Conservation (phyloP, 2,797 vertebrate genomes). For the Acridotheres tristis region DNA sequence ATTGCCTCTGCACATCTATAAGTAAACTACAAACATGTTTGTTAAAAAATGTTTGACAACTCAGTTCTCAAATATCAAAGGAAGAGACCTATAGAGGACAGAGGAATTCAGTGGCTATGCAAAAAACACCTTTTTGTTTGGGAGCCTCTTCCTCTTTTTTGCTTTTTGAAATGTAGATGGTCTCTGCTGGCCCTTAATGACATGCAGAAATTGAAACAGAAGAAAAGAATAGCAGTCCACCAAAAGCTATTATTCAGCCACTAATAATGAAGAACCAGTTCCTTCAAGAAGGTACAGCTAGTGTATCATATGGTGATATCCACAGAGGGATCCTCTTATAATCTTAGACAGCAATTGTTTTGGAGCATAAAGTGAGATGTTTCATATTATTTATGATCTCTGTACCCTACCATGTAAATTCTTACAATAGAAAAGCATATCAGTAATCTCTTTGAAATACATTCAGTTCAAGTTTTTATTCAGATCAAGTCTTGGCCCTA, state of each 20-base stretch:
- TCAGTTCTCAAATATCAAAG: background rate
- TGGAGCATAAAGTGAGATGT: background rate
- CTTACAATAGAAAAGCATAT: background rate
- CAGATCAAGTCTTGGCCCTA: background rate
- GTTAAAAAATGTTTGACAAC: slow-evolving; percentile 44
- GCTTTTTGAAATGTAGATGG: background rate
- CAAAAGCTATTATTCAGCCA: background rate
- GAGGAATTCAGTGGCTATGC: background rate
- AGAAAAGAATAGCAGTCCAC: background rate
- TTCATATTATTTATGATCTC: background rate
- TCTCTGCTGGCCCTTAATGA: background rate
- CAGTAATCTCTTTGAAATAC: background rate
- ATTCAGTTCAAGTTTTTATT: background rate
- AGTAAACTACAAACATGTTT: slow-evolving; percentile 43
- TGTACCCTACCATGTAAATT: background rate
- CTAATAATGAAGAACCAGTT: background rate
- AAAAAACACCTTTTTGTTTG: background rate
- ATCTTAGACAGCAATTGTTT: background rate
- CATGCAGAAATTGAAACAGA: background rate
- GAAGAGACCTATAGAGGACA: background rate
- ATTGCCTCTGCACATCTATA: slow-evolving; percentile 61
- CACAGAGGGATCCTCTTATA: background rate
- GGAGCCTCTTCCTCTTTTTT: background rate
- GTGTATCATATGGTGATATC: background rate
- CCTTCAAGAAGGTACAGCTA: background rate